A percentile compares a stretch with the other conserved stretches of the same genome.
These are phyloP conservation scores for Ctena decussata DNA, from an alignment of 2,888 invertebrate species.

Conservation along the genomic window DNA sequence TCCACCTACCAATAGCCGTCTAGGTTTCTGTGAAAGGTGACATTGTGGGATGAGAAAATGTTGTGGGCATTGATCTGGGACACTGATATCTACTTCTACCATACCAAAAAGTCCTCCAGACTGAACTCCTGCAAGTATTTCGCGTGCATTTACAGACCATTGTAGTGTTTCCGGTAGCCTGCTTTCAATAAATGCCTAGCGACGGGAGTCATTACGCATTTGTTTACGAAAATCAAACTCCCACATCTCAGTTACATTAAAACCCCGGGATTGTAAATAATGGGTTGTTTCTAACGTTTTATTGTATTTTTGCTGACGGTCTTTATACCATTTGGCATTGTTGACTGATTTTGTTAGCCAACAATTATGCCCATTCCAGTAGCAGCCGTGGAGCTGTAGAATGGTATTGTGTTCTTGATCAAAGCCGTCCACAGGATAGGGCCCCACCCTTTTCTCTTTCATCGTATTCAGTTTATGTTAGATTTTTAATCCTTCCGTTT, in stretches of 20 bases:
- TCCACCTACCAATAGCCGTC: no score
- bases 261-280: background rate
- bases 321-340: slow-evolving; percentile 30
- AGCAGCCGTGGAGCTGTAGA: slow-evolving; percentile 42
- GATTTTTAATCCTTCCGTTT: slow-evolving; percentile 22
- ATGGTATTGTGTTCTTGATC: slow-evolving; percentile 17
- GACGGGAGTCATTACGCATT: background rate
- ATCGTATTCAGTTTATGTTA: slow-evolving; percentile 39
- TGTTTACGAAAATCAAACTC: slow-evolving; percentile 25
- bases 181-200: background rate
- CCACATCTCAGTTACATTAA: slow-evolving; percentile 23
- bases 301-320: background rate
- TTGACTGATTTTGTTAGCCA: slow-evolving; percentile 27
- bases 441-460: slow-evolving; percentile 26
- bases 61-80: slow-evolving; percentile 22
- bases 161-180: background rate
- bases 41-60: background rate
- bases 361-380: slow-evolving; percentile 37
- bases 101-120: background rate
- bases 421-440: slow-evolving; percentile 37
- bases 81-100: slow-evolving; percentile 22
- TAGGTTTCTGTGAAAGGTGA: no score
- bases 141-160: background rate
- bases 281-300: background rate
- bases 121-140: slow-evolving; percentile 1